Conservation (phyloP, 2,113 vertebrate genomes). For the Lichenostomus cassidix region DNA sequence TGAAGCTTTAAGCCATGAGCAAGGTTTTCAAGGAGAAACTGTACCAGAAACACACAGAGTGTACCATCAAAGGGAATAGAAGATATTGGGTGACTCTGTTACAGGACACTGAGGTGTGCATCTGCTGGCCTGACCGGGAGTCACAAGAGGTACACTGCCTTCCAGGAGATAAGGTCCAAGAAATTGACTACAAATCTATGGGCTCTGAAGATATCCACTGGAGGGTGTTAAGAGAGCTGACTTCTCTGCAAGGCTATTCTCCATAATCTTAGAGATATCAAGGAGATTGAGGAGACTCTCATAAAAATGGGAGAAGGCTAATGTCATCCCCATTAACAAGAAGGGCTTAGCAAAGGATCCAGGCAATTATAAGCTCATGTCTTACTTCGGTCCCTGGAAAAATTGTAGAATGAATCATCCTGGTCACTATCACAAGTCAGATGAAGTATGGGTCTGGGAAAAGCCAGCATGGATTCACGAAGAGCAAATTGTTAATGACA, state of each 20-base stretch:
- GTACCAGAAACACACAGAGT: neutral
- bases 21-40: neutral
- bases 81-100: neutral
- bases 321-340: neutral
- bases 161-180: neutral
- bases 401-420: neutral
- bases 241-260: neutral
- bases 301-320: neutral
- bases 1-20: fast-evolving
- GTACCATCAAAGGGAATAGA: fast-evolving
- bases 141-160: neutral
- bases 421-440: neutral
- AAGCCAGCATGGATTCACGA: neutral
- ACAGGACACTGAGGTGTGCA: fast-evolving
- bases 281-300: neutral
- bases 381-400: neutral
- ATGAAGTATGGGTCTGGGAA: neutral
- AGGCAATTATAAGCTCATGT: neutral
- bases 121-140: no score
- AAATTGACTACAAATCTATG: neutral
- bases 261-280: neutral
- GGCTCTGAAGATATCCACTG: fast-evolving
- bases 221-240: neutral
- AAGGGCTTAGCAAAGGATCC: neutral
- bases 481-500: fast-evolving